A percentile compares a stretch with the other conserved stretches of the same genome.
Conservation (phyloP, 2,797 vertebrate species). For the Pampus argenteus region DNA sequence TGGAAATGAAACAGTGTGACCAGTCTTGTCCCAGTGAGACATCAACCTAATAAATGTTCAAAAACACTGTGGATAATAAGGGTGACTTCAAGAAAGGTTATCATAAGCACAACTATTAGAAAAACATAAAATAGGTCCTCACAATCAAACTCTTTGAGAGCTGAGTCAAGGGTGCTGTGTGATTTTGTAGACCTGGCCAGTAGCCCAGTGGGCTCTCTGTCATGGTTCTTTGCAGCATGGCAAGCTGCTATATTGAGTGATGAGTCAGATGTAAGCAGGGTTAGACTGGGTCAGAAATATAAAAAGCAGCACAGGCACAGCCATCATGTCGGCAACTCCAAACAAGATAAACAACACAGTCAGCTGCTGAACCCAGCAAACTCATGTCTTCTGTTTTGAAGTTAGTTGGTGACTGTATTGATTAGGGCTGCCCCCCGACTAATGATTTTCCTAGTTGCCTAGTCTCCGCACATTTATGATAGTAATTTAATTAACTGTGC, state of each 20-base stretch:
- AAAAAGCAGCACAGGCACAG: conserved; percentile 38
- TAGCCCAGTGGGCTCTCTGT: conserved; percentile 46
- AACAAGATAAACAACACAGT: conserved; percentile 41
- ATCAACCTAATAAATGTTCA: conserved; percentile 32
- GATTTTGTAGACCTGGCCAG: conserved; percentile 48
- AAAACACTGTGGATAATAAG: conserved; percentile 25
- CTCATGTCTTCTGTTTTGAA: conserved; percentile 43
- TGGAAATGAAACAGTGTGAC: conserved; percentile 44
- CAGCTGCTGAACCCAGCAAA: conserved; percentile 28
- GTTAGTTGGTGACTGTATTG: conserved; percentile 42
- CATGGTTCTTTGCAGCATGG: conserved; percentile 47
- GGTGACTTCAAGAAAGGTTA: conserved; percentile 38
- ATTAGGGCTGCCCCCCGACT: too few species aligned
- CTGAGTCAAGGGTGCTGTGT: conserved; percentile 43
- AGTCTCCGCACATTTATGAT: too few species aligned
- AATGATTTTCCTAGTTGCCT: too few species aligned
- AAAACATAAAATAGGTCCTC: conserved; percentile 8
- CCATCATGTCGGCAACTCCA: conserved; percentile 44
- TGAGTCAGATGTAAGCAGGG: conserved; percentile 59
- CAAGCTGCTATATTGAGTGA: conserved; percentile 44
- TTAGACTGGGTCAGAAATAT: conserved; percentile 51
- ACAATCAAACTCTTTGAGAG: conserved; percentile 47
- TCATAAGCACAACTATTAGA: conserved; percentile 7
- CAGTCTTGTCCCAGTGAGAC: conserved; percentile 40
- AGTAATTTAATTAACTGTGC: too few species aligned